These are phyloP conservation scores for Paramormyrops kingsleyae DNA, from an alignment of 2,113 vertebrate genomes.

Conservation along the genomic window DNA sequence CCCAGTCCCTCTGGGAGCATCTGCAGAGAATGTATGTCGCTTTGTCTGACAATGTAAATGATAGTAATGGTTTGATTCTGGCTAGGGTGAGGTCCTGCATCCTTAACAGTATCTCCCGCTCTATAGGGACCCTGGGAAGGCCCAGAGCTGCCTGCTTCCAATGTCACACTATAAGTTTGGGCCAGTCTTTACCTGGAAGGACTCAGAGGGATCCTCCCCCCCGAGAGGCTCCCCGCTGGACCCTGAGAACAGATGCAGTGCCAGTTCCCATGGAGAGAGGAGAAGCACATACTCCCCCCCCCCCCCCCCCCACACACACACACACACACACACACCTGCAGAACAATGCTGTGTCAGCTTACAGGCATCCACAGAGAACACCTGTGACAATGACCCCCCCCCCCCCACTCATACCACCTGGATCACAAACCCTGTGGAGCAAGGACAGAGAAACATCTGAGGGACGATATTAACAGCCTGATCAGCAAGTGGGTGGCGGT, in stretches of 20 bases:
- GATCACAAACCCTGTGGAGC: background rate
- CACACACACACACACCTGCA: background rate
- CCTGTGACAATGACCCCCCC: background rate
- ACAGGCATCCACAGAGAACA: background rate
- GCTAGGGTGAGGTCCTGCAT: background rate
- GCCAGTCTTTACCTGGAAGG: background rate
- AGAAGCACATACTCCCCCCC: background rate
- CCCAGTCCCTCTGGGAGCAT: too few species aligned
- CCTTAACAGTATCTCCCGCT: background rate
- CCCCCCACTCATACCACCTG: background rate
- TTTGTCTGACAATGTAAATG: background rate
- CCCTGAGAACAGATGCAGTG: background rate
- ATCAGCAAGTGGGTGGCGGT: background rate
- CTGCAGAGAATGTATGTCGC: background rate
- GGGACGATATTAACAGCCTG: background rate
- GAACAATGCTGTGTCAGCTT: slow-evolving; percentile 8
- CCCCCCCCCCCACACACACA: background rate
- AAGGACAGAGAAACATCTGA: background rate
- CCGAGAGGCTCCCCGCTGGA: background rate
- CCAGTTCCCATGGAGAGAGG: background rate
- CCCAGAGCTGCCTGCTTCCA: background rate
- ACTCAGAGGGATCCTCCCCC: background rate
- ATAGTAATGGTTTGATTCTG: background rate
- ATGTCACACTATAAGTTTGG: background rate
- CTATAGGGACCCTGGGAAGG: background rate